Evolutionary conservation across 2,113 vertebrate species (phyloP), one percentile per base, ranked within the genome.

Genomic region (Dolichotis patagonum): DNA sequence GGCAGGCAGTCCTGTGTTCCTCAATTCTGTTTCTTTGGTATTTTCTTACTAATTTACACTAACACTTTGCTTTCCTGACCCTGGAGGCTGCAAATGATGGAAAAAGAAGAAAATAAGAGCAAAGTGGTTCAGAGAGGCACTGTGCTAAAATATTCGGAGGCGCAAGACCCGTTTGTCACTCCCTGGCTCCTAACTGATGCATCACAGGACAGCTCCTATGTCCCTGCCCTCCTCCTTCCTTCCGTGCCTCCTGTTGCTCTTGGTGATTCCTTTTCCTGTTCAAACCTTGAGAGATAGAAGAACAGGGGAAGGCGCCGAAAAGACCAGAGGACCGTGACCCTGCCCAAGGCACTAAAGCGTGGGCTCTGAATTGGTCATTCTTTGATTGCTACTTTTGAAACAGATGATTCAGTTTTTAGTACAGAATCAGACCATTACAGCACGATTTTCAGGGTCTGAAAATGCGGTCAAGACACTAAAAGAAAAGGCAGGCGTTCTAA

Each of bases 341-440:
- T 46, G 32, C 43, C 52, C 43, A n/a, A 12, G 19, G 35, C 30
- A 38, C 32, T 69, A 22, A 77, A 35, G 41, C 56, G 32, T n/a
- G 22, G 3, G 65, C 62, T 75, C 46, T 58, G 43, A 93, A 63
- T 32, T 7, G 73, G 58, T 49, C 52, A 84, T 54, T 65, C 84
- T 94, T 78, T 17, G 43, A 24, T 77, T 58, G 62, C 35, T 85
- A 12, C n/a, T 94, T 96, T 84, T 41, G 26, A 75, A 93, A 95
- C 94, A 35, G 58, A 43, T 52, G 71, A 69, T 52, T 67, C 62
- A 35, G 24, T 52, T 87, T 90, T 26, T 81, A 90, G 62, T 4
- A 4, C 7, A 69, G 52, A 12, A 73, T 60, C 78, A 83, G 41
- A 58, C 46, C 90, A 63, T 92, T 71, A 90, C n/a, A 69, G 54